phyloP scores from a whole-genome alignment of 2,113 vertebrate species.

The Istiophorus platypterus region DNA sequence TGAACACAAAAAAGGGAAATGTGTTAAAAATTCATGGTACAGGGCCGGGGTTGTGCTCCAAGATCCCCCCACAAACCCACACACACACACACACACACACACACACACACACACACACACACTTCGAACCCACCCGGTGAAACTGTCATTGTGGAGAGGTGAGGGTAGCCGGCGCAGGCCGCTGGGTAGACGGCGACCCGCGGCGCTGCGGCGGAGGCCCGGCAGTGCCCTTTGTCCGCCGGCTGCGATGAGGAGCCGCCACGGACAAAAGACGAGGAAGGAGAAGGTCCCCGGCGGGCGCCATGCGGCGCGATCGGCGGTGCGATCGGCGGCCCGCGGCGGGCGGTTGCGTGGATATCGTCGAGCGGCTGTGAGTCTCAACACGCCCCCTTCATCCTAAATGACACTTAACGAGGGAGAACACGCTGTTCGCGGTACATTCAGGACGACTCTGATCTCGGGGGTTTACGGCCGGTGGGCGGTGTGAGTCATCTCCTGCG shows the following conservation, averaged over 20 bases:
- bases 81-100: constrained; percentile 15
- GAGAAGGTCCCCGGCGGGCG: constrained; percentile 11
- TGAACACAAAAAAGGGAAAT: constrained; percentile 5
- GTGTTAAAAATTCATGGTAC: background rate
- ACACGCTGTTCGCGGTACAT: background rate
- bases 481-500: background rate
- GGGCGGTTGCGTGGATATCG: background rate
- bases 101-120: constrained; percentile 18
- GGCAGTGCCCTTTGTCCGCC: constrained; percentile 26
- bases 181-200: constrained; percentile 45
- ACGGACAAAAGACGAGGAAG: constrained; percentile 50
- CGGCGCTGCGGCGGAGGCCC: constrained; percentile 23
- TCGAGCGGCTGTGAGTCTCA: background rate
- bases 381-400: background rate
- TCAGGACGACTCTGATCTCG: background rate
- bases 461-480: background rate
- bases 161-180: constrained; percentile 21
- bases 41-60: background rate
- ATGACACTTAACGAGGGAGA: background rate
- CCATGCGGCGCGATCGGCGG: no score
- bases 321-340: background rate
- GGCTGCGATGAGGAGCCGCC: constrained; percentile 51
- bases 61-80: constrained; percentile 16
- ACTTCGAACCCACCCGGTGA: background rate
- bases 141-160: no score